Conservation (phyloP, 2,888 invertebrate species). For the Lasioglossum calceatum region DNA sequence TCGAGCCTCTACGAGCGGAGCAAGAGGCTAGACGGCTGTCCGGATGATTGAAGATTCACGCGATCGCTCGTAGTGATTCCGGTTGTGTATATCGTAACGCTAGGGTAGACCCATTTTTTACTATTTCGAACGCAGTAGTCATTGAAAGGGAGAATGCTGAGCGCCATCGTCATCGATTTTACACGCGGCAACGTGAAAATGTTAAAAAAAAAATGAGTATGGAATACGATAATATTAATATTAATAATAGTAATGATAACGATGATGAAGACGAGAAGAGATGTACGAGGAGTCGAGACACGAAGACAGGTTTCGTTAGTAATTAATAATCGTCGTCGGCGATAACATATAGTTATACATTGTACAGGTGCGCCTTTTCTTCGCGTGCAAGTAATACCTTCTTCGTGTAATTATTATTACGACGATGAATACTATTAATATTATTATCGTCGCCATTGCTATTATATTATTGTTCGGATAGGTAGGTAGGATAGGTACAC, state of each 20-base stretch:
- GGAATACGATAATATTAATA: constrained; percentile 15
- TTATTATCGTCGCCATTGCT: constrained; percentile 62
- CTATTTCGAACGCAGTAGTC: constrained; percentile 56
- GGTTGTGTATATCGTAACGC: constrained; percentile 54
- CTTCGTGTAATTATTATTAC: constrained; percentile 62
- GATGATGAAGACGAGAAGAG: constrained; percentile 3
- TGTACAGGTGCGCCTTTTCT: constrained; percentile 71
- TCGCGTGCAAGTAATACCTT: constrained; percentile 64
- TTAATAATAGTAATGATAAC: background rate
- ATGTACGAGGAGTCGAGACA: constrained; percentile 19
- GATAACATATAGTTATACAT: constrained; percentile 63
- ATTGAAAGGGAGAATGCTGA: constrained; percentile 50
- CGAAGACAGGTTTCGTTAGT: constrained; percentile 68
- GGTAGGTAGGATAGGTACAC: constrained; percentile 47
- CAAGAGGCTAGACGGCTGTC: constrained; percentile 8
- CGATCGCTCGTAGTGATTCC: constrained; percentile 50
- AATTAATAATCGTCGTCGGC: constrained; percentile 67
- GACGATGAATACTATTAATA: constrained; percentile 51
- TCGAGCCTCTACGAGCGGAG: background rate
- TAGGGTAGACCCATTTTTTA: constrained; percentile 50
- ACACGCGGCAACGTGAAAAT: constrained; percentile 42
- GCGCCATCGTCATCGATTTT: constrained; percentile 45
- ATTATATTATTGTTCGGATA: constrained; percentile 69
- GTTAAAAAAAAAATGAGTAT: constrained; percentile 33
- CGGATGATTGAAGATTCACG: constrained; percentile 17